A percentile compares a stretch with the other conserved stretches of the same genome.
phyloP scores from a whole-genome alignment of 1,140 invertebrate genomes.

The Drosophila truncata region DNA sequence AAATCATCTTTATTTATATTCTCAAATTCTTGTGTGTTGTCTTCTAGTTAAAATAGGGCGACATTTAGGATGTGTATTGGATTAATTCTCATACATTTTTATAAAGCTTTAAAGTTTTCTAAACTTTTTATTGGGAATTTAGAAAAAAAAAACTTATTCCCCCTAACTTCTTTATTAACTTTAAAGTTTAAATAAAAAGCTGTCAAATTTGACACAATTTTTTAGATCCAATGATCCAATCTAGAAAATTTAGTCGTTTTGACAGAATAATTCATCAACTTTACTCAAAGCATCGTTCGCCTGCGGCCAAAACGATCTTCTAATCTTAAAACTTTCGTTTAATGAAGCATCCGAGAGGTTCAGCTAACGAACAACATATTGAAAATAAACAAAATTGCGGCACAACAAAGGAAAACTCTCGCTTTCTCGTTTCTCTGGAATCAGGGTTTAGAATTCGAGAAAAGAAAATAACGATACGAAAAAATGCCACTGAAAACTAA shows the following conservation, averaged over 20 bases:
- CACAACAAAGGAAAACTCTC: slow-evolving; percentile 47
- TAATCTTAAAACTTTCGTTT: slow-evolving; percentile 48
- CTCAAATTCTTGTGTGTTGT: background rate
- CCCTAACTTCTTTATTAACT: background rate
- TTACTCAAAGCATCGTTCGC: slow-evolving; percentile 10
- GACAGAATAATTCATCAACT: slow-evolving; percentile 36
- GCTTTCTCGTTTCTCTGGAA: slow-evolving; percentile 47
- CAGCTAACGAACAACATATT: slow-evolving; percentile 25
- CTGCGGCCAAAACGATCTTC: slow-evolving; percentile 28
- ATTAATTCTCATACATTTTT: background rate
- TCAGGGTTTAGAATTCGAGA: slow-evolving; percentile 36
- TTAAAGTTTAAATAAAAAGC: background rate
- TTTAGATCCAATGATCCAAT: background rate
- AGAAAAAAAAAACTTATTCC: too few species aligned
- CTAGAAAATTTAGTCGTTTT: slow-evolving; percentile 10
- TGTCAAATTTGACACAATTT: slow-evolving; percentile 18
- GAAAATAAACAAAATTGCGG: slow-evolving; percentile 41
- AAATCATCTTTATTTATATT: background rate
- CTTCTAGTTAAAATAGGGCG: background rate
- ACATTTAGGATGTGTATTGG: background rate
- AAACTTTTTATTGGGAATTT: background rate
- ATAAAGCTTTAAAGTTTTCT: background rate
- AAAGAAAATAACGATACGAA: slow-evolving; percentile 32
- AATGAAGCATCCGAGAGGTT: slow-evolving; percentile 31
- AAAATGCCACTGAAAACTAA: slow-evolving; percentile 53